phyloP scores from a whole-genome alignment of 2,113 vertebrate species.

The Semicossyphus pulcher region DNA sequence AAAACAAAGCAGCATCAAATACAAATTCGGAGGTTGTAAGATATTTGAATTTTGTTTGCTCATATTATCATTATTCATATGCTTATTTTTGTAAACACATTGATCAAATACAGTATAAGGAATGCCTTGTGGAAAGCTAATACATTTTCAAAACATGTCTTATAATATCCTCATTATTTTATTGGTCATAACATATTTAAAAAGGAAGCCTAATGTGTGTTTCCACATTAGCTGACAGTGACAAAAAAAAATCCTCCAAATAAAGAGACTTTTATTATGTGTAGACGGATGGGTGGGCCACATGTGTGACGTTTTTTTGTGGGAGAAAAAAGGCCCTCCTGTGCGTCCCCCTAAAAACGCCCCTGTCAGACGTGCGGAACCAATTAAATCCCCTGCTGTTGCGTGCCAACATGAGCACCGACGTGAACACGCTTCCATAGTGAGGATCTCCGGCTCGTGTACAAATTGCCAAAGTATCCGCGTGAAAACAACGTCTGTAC shows the following conservation, averaged over 20 bases:
- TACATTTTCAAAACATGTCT: no score
- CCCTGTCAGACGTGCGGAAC: slow-evolving; percentile 66
- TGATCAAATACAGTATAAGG: no score
- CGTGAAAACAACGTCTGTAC: neutral
- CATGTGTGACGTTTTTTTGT: slow-evolving; percentile 46
- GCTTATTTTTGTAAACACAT: no score
- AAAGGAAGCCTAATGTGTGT: no score
- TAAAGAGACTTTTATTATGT: slow-evolving; percentile 12
- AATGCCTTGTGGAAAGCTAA: no score
- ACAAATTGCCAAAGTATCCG: neutral
- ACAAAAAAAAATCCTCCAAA: neutral
- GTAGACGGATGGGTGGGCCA: slow-evolving; percentile 37
- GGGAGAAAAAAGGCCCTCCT: neutral
- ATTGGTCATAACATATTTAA: no score
- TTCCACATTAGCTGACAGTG: neutral
- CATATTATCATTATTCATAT: no score
- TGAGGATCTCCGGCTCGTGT: neutral
- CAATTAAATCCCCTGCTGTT: slow-evolving; percentile 61
- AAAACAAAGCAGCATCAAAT: no score
- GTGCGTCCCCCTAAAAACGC: slow-evolving; percentile 55
- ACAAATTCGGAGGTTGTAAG: no score
- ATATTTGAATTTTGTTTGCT: no score
- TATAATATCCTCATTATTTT: no score
- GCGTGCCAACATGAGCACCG: slow-evolving; percentile 44
- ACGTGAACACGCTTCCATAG: slow-evolving; percentile 17